Conservation (phyloP, 2,888 invertebrate genomes). For the Tribolium freemani region DNA sequence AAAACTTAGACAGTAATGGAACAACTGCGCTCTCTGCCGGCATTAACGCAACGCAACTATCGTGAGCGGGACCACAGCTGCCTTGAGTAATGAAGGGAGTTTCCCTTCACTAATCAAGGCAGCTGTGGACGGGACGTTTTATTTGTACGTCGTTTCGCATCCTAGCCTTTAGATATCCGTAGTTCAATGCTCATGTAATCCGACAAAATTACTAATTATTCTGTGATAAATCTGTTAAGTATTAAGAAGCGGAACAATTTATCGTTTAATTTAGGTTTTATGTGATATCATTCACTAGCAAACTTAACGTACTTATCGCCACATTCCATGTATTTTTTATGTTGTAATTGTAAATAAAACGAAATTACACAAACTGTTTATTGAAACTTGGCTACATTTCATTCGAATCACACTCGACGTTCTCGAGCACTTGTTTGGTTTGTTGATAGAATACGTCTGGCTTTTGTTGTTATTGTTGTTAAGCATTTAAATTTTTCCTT, state of each 20-base stretch:
- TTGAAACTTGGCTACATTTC: not conserved
- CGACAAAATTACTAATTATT: constrained; percentile 40
- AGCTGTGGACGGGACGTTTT: too few relatives aligned
- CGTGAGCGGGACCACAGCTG: too few relatives aligned
- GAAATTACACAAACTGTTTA: constrained; percentile 18
- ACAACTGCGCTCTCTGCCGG: too few relatives aligned
- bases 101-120: too few relatives aligned
- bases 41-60: too few relatives aligned
- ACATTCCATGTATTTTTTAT: constrained; percentile 40
- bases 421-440: not conserved
- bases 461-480: not conserved
- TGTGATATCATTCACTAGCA: constrained; percentile 39
- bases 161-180: too few relatives aligned
- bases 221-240: constrained; percentile 45
- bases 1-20: too few relatives aligned
- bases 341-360: constrained; percentile 37
- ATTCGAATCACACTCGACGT: not conserved
- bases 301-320: constrained; percentile 37
- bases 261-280: constrained; percentile 35
- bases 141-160: too few relatives aligned
- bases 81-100: too few relatives aligned
- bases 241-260: constrained; percentile 34
- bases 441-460: constrained; percentile 13
- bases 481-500: constrained; percentile 11
- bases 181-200: constrained; percentile 28